These are phyloP conservation scores for Dromococcyx pavoninus DNA, from an alignment of 2,797 vertebrate genomes.

Conservation along the genomic window DNA sequence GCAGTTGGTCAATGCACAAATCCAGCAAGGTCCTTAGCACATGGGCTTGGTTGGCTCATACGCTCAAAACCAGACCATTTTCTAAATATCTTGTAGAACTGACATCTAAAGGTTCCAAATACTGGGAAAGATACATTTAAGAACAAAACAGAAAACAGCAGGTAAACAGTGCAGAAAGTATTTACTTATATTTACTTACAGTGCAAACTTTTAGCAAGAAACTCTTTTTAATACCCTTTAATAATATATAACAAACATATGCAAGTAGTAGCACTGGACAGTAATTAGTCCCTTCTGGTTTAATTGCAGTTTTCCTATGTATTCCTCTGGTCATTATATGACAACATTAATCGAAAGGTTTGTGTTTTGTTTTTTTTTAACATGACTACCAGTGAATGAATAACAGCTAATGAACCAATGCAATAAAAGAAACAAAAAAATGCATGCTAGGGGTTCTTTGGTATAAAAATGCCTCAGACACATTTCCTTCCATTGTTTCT, in stretches of 20 bases:
- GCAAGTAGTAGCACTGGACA: neutral
- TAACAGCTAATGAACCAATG: neutral
- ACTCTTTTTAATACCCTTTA: neutral
- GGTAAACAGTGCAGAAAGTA: neutral
- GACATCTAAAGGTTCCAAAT: neutral
- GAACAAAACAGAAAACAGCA: neutral
- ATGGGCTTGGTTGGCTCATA: neutral
- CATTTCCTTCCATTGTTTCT: conserved; percentile 45
- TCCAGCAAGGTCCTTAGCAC: neutral
- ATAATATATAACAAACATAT: neutral
- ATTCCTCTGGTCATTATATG: neutral
- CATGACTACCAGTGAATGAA: neutral
- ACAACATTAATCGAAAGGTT: neutral
- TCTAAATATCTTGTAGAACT: neutral
- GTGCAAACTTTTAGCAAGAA: neutral
- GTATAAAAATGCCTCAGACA: neutral
- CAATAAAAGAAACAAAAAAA: neutral
- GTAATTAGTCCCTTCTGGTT: neutral
- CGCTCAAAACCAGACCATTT: neutral
- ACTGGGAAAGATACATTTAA: neutral
- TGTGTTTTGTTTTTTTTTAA: neutral
- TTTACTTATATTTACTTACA: neutral
- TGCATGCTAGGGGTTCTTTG: neutral
- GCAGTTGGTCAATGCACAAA: neutral
- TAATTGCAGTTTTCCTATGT: neutral